Evolutionary conservation across 2,797 vertebrate species (phyloP), one percentile per base, ranked within the genome.

Genomic region (Syndactyla subalaris): DNA sequence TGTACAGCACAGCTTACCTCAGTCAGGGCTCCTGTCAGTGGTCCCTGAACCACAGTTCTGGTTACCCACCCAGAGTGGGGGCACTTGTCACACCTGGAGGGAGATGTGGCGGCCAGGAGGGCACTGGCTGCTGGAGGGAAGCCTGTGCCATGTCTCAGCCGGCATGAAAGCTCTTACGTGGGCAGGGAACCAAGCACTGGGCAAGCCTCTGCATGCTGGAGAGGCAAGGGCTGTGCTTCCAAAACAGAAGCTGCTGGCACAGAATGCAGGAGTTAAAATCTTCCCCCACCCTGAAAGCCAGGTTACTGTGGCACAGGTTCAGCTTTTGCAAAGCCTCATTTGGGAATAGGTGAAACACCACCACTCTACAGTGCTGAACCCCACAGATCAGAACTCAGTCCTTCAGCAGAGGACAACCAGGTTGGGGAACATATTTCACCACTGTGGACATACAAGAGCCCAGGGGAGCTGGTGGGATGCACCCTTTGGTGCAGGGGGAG

Each of bases 281-380:
- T 36, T 59, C 32, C 54, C 45, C 51, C 34, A 41, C 6, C 7
- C 51, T 45, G 51, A 49, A 49, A 82, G 43, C 19, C 16, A 23
- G 8, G 14, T 23, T 54, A 51, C 19, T 12, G 38, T 34, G 38
- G 46, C 30, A 36, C 5, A 19, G 10, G 29, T 39, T 66, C 41
- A 38, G 15, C 41, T 84, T 66, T 66, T 67, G 38, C 48, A 48
- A 62, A 36, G 8, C 16, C 6, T 67, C 18, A 67, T 41, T 36
- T 51, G 18, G 32, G 46, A 83, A 49, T 0, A 59, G 49, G 14
- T 58, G 26, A 73, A 68, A 27, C 36, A 49, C 14, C 43, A 46
- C 0, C 4, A 4, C 19, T 29, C 7, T 5, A 49, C 1, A 3
- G 26, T 0, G 1, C 55, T 41, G 51, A 83, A 45, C 36, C 18